phyloP scores from a whole-genome alignment of 2,113 vertebrate genomes.

The Pterocles gutturalis region DNA sequence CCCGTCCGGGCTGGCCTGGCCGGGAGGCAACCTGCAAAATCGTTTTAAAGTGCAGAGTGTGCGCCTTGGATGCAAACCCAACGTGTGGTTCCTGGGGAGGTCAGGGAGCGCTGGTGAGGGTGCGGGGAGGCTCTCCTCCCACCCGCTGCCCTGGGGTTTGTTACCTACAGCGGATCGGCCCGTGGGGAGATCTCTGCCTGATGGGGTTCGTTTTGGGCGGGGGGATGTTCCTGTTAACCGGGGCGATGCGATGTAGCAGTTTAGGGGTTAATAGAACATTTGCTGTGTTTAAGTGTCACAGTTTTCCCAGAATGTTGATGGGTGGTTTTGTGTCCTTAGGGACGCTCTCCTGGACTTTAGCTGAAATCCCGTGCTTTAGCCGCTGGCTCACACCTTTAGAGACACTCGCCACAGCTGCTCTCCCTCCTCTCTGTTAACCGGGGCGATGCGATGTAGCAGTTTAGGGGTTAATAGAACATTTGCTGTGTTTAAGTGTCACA shows the following conservation, averaged over 20 bases:
- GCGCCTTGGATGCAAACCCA: neutral
- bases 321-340: neutral
- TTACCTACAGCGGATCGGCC: no score
- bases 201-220: neutral
- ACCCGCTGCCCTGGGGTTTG: no score
- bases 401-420: neutral
- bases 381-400: neutral
- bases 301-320: neutral
- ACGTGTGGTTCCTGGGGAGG: no score
- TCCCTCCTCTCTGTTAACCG: neutral
- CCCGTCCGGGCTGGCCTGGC: rapidly evolving
- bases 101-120: no score
- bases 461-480: neutral
- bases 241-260: no score
- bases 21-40: neutral
- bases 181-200: neutral
- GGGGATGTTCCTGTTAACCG: neutral
- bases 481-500: rapidly evolving
- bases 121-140: no score
- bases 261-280: neutral
- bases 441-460: no score
- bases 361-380: neutral
- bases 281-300: rapidly evolving
- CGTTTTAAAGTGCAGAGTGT: neutral
- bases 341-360: rapidly evolving